Conservation (phyloP, 2,797 vertebrate species). For the Miichthys miiuy region DNA sequence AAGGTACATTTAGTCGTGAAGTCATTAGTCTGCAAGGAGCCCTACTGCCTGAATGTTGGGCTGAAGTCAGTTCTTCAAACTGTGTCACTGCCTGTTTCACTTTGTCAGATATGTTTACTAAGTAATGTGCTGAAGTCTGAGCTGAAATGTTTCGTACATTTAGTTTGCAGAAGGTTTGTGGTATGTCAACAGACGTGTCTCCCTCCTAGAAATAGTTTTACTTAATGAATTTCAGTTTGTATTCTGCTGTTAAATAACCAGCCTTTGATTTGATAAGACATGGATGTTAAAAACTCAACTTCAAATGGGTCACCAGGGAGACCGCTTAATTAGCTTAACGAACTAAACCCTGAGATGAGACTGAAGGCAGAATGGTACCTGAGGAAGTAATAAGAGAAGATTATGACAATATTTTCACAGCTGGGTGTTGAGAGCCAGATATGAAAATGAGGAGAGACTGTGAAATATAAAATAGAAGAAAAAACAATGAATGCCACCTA, state of each 20-base stretch:
- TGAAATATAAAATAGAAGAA: conserved; percentile 27
- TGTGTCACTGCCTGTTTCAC: neutral
- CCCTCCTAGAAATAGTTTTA: neutral
- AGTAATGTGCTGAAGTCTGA: neutral
- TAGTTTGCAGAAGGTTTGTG: neutral
- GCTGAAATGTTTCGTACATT: neutral
- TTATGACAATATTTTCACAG: conserved; percentile 43
- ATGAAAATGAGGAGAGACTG: conserved; percentile 36
- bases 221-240: conserved; percentile 5
- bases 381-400: conserved; percentile 27
- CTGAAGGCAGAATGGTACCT: conserved; percentile 32
- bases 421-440: conserved; percentile 32
- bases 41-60: neutral
- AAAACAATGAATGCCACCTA: conserved; percentile 23
- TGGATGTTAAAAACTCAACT: conserved; percentile 16
- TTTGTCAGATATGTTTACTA: neutral
- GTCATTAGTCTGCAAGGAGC: neutral
- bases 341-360: conserved; percentile 37
- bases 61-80: neutral
- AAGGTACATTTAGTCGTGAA: conserved; percentile 16
- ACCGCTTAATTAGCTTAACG: conserved; percentile 44
- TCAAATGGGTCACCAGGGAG: conserved; percentile 38
- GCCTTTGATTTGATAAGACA: conserved; percentile 30
- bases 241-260: conserved; percentile 10
- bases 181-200: neutral